phyloP scores from a whole-genome alignment of 2,888 invertebrate species.

The Pachymerium ferrugineum region DNA sequence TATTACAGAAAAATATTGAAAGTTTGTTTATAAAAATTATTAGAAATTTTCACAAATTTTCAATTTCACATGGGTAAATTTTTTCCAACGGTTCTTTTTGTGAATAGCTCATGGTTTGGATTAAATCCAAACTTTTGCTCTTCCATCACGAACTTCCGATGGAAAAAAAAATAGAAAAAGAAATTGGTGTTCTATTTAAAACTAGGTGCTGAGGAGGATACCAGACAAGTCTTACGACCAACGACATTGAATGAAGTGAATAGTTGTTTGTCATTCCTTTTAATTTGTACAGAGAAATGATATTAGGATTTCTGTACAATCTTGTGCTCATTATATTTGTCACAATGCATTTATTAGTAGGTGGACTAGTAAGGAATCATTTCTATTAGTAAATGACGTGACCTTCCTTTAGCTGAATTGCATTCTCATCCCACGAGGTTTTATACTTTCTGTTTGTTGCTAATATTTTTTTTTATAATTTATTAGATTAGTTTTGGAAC shows the following conservation, averaged over 20 bases:
- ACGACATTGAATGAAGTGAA: not conserved
- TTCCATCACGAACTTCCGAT: too few species aligned
- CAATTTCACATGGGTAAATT: not conserved
- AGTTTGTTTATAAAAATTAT: too few species aligned
- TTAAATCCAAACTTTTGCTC: not conserved
- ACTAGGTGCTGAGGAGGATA: not conserved
- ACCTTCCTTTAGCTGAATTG: constrained; percentile 62
- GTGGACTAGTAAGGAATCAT: constrained; percentile 42
- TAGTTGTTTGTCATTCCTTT: constrained; percentile 20
- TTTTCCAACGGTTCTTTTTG: not conserved
- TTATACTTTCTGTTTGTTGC: not conserved
- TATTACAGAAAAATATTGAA: too few species aligned
- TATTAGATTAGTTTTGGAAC: constrained; percentile 63
- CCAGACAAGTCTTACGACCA: not conserved
- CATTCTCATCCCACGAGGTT: constrained; percentile 47
- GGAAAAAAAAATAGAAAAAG: not conserved
- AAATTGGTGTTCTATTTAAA: constrained; percentile 13
- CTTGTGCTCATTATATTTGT: constrained; percentile 41
- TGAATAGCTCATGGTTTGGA: constrained; percentile 1
- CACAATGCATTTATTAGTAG: constrained; percentile 43
- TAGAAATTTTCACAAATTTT: not conserved
- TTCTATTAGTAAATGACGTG: constrained; percentile 52
- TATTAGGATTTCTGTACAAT: constrained; percentile 41
- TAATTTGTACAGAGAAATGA: constrained; percentile 32
- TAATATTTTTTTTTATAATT: constrained; percentile 41